A percentile compares a stretch with the other conserved stretches of the same genome.
Conservation (phyloP, 35 echinoderm and acorn worm species). For the Anneissia japonica region DNA sequence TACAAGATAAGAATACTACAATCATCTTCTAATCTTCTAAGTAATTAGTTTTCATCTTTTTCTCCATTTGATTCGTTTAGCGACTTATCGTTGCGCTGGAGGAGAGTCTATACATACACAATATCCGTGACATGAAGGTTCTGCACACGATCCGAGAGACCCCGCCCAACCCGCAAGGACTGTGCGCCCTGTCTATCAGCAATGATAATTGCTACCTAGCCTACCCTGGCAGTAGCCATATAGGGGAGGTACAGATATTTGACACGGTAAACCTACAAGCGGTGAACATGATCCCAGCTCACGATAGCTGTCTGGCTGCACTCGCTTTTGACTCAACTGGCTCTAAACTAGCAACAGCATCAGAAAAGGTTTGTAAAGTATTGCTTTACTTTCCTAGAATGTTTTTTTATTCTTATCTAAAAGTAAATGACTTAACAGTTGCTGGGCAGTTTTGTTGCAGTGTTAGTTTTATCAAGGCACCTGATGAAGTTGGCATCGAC, state of each 20-base stretch:
- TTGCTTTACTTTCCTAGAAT: no score
- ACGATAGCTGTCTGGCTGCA: conserved; percentile 88
- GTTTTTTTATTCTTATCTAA: no score
- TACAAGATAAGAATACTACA: no score
- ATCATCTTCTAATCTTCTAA: no score
- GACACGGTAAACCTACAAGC: conserved; percentile 95
- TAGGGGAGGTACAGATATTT: conserved; percentile 99
- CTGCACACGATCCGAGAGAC: conserved; percentile 99
- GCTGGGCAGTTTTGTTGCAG: no score
- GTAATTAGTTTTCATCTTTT: no score
- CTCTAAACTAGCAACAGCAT: conserved; percentile 90
- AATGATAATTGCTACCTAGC: conserved; percentile 97
- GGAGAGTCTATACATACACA: conserved; percentile 96
- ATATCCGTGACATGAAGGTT: conserved; percentile 98
- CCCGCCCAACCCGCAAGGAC: conserved; percentile 75
- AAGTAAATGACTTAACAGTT: no score
- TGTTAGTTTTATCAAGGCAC: no score
- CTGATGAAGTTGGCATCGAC: no score
- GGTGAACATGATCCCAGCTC: conserved; percentile 96
- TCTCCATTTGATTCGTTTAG: no score
- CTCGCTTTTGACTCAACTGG: conserved; percentile 82
- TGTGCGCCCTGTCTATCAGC: conserved; percentile 86
- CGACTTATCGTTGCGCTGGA: conserved; percentile 95
- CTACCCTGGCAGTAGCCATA: conserved; percentile 89
- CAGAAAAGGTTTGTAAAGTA: conserved; percentile 76